Percentiles rank a stretch among this genome's conserved stretches.
Evolutionary conservation across 2,888 invertebrate species (phyloP).

Genomic region (Scaptomyza tumidula): DNA sequence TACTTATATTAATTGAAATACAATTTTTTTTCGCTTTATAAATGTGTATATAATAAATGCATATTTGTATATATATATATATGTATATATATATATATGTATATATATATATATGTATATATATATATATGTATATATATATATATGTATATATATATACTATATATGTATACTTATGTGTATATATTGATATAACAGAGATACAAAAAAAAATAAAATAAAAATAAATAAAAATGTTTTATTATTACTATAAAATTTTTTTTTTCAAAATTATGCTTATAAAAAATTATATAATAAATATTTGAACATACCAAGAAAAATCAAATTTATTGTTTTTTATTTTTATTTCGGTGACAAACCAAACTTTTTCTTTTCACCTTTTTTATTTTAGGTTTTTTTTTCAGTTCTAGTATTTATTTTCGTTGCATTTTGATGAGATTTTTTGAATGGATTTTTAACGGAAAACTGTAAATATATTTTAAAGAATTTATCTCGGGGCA

Average conservation of each 20-base stretch:
- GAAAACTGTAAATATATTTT: too few species aligned
- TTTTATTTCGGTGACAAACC: constrained; percentile 24
- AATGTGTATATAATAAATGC: constrained; percentile 31
- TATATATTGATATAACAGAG: constrained; percentile 23
- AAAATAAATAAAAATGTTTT: constrained; percentile 36
- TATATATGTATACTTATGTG: constrained; percentile 14
- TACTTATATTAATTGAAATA: constrained; percentile 67
- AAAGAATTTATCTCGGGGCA: too few species aligned
- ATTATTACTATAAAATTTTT: constrained; percentile 39
- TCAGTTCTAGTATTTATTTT: not conserved
- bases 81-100: constrained; percentile 12
- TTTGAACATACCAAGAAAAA: constrained; percentile 72
- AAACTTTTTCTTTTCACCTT: constrained; percentile 9
- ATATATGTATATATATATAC: constrained; percentile 7
- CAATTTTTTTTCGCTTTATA: constrained; percentile 32
- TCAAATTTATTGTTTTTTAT: constrained; percentile 20
- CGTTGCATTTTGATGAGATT: not conserved
- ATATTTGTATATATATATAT: constrained; percentile 28
- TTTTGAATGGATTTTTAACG: too few species aligned
- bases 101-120: constrained; percentile 20
- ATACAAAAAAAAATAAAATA: not conserved
- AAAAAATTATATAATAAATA: constrained; percentile 69
- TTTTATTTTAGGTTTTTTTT: not conserved
- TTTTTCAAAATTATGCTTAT: constrained; percentile 71
- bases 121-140: constrained; percentile 25